Conservation (phyloP, 2,113 vertebrate genomes). For the Austrofundulus limnaeus region DNA sequence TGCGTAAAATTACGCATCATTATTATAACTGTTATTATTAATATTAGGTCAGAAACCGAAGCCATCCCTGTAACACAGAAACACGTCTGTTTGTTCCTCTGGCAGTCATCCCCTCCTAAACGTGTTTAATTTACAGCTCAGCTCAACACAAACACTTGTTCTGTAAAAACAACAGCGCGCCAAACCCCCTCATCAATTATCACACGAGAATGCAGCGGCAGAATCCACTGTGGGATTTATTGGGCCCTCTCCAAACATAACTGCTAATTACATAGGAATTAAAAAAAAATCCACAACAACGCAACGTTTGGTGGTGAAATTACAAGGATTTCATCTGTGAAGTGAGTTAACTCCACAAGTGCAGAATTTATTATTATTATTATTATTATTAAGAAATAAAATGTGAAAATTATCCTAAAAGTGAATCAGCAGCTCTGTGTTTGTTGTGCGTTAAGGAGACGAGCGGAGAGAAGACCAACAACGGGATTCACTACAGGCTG, state of each 20-base stretch:
- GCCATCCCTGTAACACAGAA: background rate
- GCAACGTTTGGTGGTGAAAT: constrained; percentile 31
- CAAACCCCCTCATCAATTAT: constrained; percentile 41
- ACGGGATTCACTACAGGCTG: constrained; percentile 97
- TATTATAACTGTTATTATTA: constrained; percentile 10
- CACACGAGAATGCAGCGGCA: constrained; percentile 28
- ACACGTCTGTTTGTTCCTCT: background rate
- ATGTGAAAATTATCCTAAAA: background rate
- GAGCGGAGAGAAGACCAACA: constrained; percentile 98
- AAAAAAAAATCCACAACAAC: constrained; percentile 58
- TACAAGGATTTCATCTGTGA: constrained; percentile 32
- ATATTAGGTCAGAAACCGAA: constrained; percentile 12
- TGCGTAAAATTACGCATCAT: background rate
- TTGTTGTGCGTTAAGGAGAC: constrained; percentile 85
- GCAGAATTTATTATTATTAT: background rate
- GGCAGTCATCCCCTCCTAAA: background rate
- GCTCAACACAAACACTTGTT: constrained; percentile 42
- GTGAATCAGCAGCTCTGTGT: constrained; percentile 34
- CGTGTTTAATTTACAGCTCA: constrained; percentile 35
- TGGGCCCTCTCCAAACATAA: constrained; percentile 44
- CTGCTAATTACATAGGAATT: constrained; percentile 57
- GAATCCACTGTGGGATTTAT: constrained; percentile 38
- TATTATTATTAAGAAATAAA: background rate
- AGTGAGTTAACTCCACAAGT: constrained; percentile 3
- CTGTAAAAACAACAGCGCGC: constrained; percentile 36